Conservation (phyloP, 2,113 vertebrate species). For the Dipodomys stephensi region DNA sequence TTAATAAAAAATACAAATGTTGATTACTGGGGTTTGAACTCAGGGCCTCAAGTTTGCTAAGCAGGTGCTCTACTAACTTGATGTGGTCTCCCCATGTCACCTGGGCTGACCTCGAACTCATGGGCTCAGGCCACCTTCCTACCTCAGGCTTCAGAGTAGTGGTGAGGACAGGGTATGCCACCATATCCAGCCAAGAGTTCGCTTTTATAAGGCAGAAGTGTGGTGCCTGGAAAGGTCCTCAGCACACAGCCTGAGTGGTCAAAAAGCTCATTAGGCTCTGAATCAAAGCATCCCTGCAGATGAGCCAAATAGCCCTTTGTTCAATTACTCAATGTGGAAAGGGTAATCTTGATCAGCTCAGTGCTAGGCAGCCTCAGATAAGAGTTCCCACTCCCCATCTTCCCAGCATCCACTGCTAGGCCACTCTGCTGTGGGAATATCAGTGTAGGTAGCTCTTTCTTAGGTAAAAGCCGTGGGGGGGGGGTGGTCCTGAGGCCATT, state of each 20-base stretch:
- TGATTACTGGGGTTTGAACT: too few species aligned
- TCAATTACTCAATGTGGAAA: not conserved
- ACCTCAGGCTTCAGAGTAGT: not conserved
- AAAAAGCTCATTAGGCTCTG: not conserved
- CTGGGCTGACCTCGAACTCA: not conserved
- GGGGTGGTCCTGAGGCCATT: not conserved
- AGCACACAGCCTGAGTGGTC: not conserved
- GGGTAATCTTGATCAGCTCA: not conserved
- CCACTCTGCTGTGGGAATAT: not conserved
- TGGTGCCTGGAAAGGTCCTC: not conserved
- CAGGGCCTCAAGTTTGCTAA: too few species aligned
- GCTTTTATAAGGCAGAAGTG: not conserved
- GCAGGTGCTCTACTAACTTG: too few species aligned
- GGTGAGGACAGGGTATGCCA: not conserved
- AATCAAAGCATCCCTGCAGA: not conserved
- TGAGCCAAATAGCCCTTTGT: rapidly evolving
- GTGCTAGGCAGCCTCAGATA: not conserved
- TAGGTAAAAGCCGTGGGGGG: not conserved
- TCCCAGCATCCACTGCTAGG: not conserved
- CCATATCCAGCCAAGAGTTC: not conserved
- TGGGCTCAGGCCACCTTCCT: not conserved
- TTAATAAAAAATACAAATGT: too few species aligned
- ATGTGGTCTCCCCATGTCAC: not conserved
- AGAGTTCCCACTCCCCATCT: not conserved
- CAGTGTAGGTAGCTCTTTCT: not conserved